Evolutionary conservation across 1,140 invertebrate genomes (phyloP).

Genomic region (Ips nitidus): DNA sequence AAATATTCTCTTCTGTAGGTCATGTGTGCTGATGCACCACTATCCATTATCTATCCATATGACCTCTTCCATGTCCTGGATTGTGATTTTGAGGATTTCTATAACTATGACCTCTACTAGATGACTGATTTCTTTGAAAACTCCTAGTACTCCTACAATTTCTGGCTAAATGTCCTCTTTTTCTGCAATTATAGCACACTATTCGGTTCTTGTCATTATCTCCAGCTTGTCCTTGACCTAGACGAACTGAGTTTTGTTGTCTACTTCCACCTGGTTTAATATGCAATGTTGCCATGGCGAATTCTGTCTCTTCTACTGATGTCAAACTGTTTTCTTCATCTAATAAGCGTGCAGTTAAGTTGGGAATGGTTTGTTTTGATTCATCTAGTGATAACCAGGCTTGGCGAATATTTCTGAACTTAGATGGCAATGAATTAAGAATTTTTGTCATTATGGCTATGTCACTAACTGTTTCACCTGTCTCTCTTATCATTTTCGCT

Average conservation of each 20-base stretch:
- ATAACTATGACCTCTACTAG: no score
- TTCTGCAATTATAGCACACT: conserved; percentile 43
- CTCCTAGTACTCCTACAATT: conserved; percentile 29
- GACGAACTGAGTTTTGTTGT: no score
- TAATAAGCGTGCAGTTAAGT: conserved; percentile 50
- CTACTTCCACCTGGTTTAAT: no score
- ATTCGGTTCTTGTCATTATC: conserved; percentile 14
- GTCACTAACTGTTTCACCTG: conserved; percentile 47
- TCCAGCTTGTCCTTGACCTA: conserved; percentile 28
- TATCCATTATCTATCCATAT: conserved; percentile 45
- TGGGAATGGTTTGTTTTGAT: conserved; percentile 47
- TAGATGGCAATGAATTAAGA: conserved; percentile 38
- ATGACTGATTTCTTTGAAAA: neutral
- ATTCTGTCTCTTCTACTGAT: conserved; percentile 43
- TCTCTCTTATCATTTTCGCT: conserved; percentile 48
- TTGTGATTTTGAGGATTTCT: neutral
- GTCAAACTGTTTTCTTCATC: conserved; percentile 50
- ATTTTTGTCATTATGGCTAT: conserved; percentile 51
- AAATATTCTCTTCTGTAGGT: no score
- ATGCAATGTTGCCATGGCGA: conserved; percentile 27
- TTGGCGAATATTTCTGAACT: conserved; percentile 48
- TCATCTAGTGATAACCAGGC: conserved; percentile 51
- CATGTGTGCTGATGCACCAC: conserved; percentile 47
- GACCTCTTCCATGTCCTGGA: conserved; percentile 11
- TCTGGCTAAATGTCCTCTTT: conserved; percentile 43